Evolutionary conservation across 2,888 invertebrate species (phyloP), one percentile per base, ranked within the genome.

Genomic region (Escarpia spicata): DNA sequence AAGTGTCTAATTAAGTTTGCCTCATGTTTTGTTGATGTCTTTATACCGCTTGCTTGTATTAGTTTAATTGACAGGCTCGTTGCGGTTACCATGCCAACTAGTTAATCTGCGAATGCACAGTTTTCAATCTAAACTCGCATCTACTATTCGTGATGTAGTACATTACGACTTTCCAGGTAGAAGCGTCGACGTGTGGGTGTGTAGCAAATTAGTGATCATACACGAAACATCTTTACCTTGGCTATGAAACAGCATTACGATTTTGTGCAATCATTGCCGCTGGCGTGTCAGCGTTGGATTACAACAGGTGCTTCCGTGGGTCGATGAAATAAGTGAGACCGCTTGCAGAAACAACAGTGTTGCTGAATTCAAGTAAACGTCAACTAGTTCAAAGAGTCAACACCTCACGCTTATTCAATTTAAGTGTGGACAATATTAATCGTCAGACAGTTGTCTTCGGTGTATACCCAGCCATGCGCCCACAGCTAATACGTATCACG

Each of bases 1-100:
- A 75, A 75, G 75, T n/a, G 75, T 75, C 75, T 75, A 75, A 75
- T 75, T 75, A 75, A 75, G 26, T 75, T 75, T 75, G 75, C 75
- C 26, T 75, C 19, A 75, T 75, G 75, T 75, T 75, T 75, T 75
- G 19, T 75, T n/a, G 75, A 75, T 75, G 75, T 75, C 75, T 75
- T 75, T n/a, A 75, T 75, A 75, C 75, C 75, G 75, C n/a, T 75
- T 75, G 75, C n/a, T n/a, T 26, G 26, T 75, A 75, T n/a, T 19
- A 75, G 75, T 75, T 75, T 75, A 26, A 75, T 26, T 75, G 75
- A 75, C 75, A 75, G 75, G 6, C 75, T 75, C 75, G 75, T 75
- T n/a, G 75, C 75, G 26, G 75, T 75, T 75, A n/a, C 75, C 75
- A 75, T 75, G 75, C 4, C 26, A 26, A 26, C 75, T 3, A 75